A percentile compares a stretch with the other conserved stretches of the same genome.
phyloP scores from a whole-genome alignment of 2,888 invertebrate genomes.

The Dilophus febrilis region DNA sequence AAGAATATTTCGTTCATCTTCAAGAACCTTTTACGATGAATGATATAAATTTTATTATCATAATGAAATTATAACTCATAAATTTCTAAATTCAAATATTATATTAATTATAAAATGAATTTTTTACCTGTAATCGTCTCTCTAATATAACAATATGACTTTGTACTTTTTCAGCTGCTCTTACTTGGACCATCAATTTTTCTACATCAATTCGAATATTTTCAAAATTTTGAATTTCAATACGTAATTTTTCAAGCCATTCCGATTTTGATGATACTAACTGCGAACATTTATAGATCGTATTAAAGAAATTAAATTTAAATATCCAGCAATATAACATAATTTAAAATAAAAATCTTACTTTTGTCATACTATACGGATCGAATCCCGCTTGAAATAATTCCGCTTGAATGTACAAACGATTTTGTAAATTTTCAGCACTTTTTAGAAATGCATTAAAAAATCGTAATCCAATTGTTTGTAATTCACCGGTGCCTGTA shows the following conservation, averaged over 20 bases:
- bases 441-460: slow-evolving; percentile 68
- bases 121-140: slow-evolving; percentile 51
- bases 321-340: too few relatives aligned
- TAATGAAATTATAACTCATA: too few relatives aligned
- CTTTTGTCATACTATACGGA: slow-evolving; percentile 31
- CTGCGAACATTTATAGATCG: slow-evolving; percentile 25
- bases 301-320: too few relatives aligned
- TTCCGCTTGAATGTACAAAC: slow-evolving; percentile 72
- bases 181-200: slow-evolving; percentile 48
- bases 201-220: slow-evolving; percentile 66
- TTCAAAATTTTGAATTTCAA: slow-evolving; percentile 60
- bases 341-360: too few relatives aligned
- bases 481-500: slow-evolving; percentile 53
- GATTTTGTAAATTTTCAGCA: slow-evolving; percentile 54
- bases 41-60: background rate
- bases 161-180: slow-evolving; percentile 50
- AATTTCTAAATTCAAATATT: too few relatives aligned
- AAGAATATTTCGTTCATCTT: slow-evolving; percentile 59
- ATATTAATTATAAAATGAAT: too few relatives aligned
- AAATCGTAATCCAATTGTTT: slow-evolving; percentile 57
- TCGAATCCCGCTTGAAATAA: slow-evolving; percentile 69
- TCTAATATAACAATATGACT: slow-evolving; percentile 53
- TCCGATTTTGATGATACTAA: slow-evolving; percentile 46
- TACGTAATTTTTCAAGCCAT: slow-evolving; percentile 42
- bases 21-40: slow-evolving; percentile 41